Evolutionary conservation across 2,888 invertebrate genomes (phyloP).

Genomic region (Luffia ferchaultella): DNA sequence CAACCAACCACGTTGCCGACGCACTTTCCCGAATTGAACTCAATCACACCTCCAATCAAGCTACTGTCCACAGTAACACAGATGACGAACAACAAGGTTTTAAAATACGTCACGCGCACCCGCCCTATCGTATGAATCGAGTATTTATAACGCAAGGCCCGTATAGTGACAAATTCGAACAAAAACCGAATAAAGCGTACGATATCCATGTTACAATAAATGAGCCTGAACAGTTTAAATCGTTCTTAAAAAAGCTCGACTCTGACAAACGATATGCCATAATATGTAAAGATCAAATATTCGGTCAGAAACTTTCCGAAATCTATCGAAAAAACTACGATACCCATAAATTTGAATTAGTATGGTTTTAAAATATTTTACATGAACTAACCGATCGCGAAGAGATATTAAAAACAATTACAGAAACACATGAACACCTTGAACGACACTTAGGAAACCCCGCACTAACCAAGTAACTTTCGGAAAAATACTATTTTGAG

Average conservation of each 20-base stretch:
- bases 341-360: too few species aligned
- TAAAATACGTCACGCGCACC: background rate
- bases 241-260: background rate
- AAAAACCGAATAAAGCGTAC: background rate
- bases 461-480: background rate
- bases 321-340: background rate
- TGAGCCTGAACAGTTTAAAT: background rate
- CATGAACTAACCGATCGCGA: too few species aligned
- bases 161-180: background rate
- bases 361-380: too few species aligned
- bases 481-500: background rate
- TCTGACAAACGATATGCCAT: background rate
- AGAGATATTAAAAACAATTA: background rate
- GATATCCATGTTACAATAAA: background rate
- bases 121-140: background rate
- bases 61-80: background rate
- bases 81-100: background rate
- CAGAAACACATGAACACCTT: background rate
- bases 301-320: background rate
- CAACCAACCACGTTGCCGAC: background rate
- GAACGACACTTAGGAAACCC: background rate
- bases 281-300: background rate
- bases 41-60: background rate
- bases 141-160: background rate
- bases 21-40: background rate